These are phyloP conservation scores for Physella acuta DNA, from an alignment of 1,140 invertebrate genomes.

Conservation along the genomic window DNA sequence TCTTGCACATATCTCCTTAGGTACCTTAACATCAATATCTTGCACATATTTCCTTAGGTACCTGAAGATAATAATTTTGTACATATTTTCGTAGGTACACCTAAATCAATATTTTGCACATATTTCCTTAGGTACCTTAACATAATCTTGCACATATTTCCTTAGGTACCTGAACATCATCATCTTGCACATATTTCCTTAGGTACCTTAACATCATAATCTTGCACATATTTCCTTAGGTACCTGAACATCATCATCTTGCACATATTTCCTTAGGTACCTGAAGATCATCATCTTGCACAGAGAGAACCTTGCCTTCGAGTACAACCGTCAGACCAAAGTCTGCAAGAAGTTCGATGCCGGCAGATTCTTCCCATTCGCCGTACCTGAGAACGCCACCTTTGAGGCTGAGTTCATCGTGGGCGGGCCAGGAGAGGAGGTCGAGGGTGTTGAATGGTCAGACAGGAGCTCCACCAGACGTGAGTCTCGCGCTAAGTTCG, in stretches of 20 bases:
- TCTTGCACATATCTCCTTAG: too few relatives aligned
- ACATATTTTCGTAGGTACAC: too few relatives aligned
- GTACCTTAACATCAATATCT: too few relatives aligned
- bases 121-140: not conserved
- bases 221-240: too few relatives aligned
- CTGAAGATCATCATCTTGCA: slow-evolving; percentile 27
- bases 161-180: not conserved
- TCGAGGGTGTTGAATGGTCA: slow-evolving; percentile 38
- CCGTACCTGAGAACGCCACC: slow-evolving; percentile 36
- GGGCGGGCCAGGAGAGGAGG: slow-evolving; percentile 38
- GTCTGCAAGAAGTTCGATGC: slow-evolving; percentile 30
- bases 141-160: not conserved
- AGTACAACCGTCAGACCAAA: slow-evolving; percentile 31
- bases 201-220: not conserved
- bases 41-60: too few relatives aligned
- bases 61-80: too few relatives aligned
- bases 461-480: slow-evolving; percentile 33
- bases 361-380: slow-evolving; percentile 33
- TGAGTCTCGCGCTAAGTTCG: too few relatives aligned
- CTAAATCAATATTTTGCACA: not conserved
- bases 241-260: too few relatives aligned
- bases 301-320: slow-evolving; percentile 31
- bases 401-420: slow-evolving; percentile 41
- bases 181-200: not conserved
- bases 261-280: slow-evolving; percentile 2